Base-by-base conservation (phyloP, 2,888 invertebrate species). In the Diarsia mendica region DNA sequence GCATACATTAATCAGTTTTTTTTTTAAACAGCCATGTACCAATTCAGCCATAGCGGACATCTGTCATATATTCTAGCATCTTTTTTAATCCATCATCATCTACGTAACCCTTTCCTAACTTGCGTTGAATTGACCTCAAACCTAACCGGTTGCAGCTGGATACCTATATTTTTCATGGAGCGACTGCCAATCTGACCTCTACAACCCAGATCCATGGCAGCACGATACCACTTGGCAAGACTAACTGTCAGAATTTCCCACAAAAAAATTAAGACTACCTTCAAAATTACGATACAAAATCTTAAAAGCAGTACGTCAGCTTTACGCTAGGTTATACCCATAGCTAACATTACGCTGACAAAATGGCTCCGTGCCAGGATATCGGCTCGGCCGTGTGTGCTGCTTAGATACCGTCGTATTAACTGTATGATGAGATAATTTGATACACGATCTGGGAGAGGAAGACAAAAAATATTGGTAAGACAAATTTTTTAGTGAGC, bases 331-430 rank as follows among this genome's bases (percentile, higher is more conserved):
- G 73, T 72, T 51, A 20, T 51, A 61, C 15, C 11, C 11, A 39
- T 69, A 72, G n/a, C 72, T 72, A 44, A 53, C 9, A 53, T 72
- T n/a, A 53, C n/a, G 44, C 72, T 72, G 65, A 53, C 68, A 72
- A 71, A 65, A 74, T 84, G 84, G 84, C 84, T 33, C 44, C 28
- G 70, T 80, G 84, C 84, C 84, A 85, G 83, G 77, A 80, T 85
- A 84, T 84, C 80, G 86, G 86, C 72, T 63, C 46, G 70, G 49
- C 61, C 65, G 64, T 71, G 63, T 80, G 82, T 60, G 15, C 77
- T 48, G 74, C 85, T 77, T 77, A 82, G 83, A 83, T 75, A 82
- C 61, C 67, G 64, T 58, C 76, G n/a, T 51, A 82, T 83, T 81
- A 85, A 73, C 68, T 81, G 2, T 76, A 73, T 68, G 70, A 85